phyloP scores from a whole-genome alignment of 2,113 vertebrate species.

The Marcusenius ussheri region DNA sequence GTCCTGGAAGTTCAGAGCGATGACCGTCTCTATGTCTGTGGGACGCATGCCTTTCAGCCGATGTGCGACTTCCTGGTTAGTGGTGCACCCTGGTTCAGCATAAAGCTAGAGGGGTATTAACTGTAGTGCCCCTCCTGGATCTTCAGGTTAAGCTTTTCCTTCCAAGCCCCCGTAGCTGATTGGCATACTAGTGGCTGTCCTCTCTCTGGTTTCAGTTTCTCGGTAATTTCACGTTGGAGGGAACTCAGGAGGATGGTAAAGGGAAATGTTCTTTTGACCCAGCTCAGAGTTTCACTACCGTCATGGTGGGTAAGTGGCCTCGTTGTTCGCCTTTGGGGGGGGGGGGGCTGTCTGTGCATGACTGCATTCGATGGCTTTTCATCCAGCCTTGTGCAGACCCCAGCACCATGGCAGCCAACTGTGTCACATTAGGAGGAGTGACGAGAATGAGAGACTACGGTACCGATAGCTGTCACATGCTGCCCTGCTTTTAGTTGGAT shows the following conservation, averaged over 20 bases:
- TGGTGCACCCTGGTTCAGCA: background rate
- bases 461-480: background rate
- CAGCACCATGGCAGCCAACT: background rate
- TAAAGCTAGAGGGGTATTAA: background rate
- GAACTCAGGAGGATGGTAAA: slow-evolving; percentile 57
- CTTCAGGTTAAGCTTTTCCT: background rate
- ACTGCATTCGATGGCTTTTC: background rate
- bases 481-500: background rate
- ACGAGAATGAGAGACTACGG: background rate
- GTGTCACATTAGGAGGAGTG: background rate
- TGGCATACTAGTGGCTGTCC: background rate
- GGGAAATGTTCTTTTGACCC: slow-evolving; percentile 70
- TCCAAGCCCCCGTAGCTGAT: background rate
- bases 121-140: background rate
- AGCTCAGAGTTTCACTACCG: slow-evolving; percentile 55
- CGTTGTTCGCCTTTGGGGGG: background rate
- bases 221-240: slow-evolving; percentile 51
- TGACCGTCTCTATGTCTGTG: slow-evolving; percentile 58
- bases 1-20: slow-evolving; percentile 56
- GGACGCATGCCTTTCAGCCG: slow-evolving; percentile 66
- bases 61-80: slow-evolving; percentile 64
- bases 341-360: no score
- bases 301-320: slow-evolving; percentile 63
- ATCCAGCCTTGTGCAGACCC: background rate
- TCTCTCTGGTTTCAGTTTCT: slow-evolving; percentile 31